These are phyloP conservation scores for Erpornis zantholeuca DNA, from an alignment of 2,113 vertebrate species.

Conservation along the genomic window DNA sequence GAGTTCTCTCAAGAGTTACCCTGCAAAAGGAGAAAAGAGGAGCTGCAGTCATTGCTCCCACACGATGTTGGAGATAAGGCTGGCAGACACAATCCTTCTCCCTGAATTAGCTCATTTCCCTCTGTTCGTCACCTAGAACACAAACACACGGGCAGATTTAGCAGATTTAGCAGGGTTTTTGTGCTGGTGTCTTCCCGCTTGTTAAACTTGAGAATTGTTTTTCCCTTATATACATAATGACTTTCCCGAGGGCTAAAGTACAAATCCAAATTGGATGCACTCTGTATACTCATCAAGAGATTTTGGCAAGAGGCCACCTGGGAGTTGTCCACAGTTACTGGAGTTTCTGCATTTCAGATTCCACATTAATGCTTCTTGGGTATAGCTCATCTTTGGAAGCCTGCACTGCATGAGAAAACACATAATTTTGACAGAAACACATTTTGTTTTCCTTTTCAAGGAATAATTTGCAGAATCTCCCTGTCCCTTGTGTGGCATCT, in stretches of 20 bases:
- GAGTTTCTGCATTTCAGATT: constrained; percentile 18
- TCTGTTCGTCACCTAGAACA: constrained; percentile 13
- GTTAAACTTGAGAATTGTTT: constrained; percentile 52
- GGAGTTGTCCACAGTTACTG: constrained; percentile 32
- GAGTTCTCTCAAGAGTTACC: neutral
- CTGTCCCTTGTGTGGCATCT: neutral
- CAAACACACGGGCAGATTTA: constrained; percentile 2
- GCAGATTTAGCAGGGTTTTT: neutral
- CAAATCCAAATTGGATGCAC: constrained; percentile 54
- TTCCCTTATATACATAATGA: constrained; percentile 29
- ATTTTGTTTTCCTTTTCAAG: neutral
- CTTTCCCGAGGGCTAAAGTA: constrained; percentile 38
- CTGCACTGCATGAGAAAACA: neutral
- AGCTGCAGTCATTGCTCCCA: neutral
- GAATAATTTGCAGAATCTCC: neutral
- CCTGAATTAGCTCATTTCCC: neutral
- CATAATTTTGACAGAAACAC: neutral
- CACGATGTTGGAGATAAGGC: neutral
- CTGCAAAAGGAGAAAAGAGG: neutral
- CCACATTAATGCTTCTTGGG: constrained; percentile 8
- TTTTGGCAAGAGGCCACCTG: constrained; percentile 49
- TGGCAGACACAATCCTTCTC: neutral
- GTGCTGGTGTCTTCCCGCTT: constrained; percentile 1
- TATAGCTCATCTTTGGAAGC: neutral
- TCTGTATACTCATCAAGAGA: constrained; percentile 36